phyloP scores from a whole-genome alignment of 2,797 vertebrate species.

The Sebastiscus tertius region DNA sequence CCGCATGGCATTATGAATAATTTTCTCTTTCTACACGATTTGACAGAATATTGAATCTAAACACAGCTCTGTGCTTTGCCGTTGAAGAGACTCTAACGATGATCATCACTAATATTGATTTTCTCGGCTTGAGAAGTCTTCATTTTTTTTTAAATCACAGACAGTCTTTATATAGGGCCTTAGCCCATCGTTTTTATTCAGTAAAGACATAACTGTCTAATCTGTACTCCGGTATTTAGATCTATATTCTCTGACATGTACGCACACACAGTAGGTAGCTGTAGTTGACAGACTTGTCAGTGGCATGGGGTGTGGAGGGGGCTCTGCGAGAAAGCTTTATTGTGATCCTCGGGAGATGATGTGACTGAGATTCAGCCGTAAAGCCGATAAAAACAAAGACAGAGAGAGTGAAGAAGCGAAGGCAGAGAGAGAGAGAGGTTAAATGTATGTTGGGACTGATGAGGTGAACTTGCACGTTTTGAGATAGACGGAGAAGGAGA shows the following conservation, averaged over 20 bases:
- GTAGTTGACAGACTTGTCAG: conserved; percentile 36
- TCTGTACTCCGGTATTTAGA: conserved; percentile 31
- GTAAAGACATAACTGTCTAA: conserved; percentile 37
- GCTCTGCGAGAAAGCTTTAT: conserved; percentile 40
- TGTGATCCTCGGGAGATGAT: conserved; percentile 51
- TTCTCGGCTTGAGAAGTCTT: conserved; percentile 38
- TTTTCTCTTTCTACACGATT: conserved; percentile 53
- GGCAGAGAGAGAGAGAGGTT: conserved; percentile 20
- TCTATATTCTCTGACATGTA: conserved; percentile 20
- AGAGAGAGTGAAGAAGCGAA: neutral
- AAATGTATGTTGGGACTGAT: conserved; percentile 37
- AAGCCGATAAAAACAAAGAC: conserved; percentile 35
- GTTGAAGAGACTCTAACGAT: conserved; percentile 30
- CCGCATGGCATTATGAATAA: conserved; percentile 47
- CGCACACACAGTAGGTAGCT: conserved; percentile 22
- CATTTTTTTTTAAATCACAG: conserved; percentile 15
- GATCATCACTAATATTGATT: conserved; percentile 56
- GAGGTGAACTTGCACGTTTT: conserved; percentile 4
- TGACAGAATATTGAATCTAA: conserved; percentile 63
- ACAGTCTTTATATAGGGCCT: conserved; percentile 6
- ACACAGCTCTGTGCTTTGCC: conserved; percentile 19
- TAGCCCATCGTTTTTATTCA: conserved; percentile 11
- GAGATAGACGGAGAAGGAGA: conserved; percentile 3
- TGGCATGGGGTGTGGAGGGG: conserved; percentile 16
- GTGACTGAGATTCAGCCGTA: conserved; percentile 33